These are phyloP conservation scores for Myopa testacea DNA, from an alignment of 2,888 invertebrate genomes.

Conservation along the genomic window DNA sequence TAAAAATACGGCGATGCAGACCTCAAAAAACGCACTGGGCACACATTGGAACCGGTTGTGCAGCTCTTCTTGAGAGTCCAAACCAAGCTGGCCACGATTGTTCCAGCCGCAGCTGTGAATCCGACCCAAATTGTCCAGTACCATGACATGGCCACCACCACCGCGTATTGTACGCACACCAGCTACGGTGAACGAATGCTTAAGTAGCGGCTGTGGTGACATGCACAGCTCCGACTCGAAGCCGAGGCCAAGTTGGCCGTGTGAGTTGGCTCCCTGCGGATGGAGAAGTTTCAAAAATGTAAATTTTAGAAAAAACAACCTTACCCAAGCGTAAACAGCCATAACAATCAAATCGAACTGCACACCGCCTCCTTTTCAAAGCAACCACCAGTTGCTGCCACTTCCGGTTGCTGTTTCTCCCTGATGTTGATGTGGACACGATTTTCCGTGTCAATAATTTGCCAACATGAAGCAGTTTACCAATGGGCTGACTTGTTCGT, in stretches of 20 bases:
- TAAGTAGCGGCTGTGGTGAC: conserved; percentile 69
- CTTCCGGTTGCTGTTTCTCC: conserved; percentile 29
- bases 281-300: conserved; percentile 46
- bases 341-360: conserved; percentile 49
- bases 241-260: conserved; percentile 82
- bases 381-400: conserved; percentile 37
- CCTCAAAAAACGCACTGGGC: conserved; percentile 70
- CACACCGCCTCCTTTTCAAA: conserved; percentile 17
- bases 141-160: conserved; percentile 82
- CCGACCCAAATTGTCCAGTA: conserved; percentile 76
- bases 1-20: conserved; percentile 24
- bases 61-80: conserved; percentile 58
- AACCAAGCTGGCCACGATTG: conserved; percentile 78
- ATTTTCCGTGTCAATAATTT: conserved; percentile 9
- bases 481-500: conserved; percentile 5
- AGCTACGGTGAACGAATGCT: conserved; percentile 61
- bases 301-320: conserved; percentile 39
- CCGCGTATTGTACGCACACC: conserved; percentile 76
- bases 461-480: no score
- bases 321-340: conserved; percentile 69
- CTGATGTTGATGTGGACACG: conserved; percentile 21
- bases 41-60: conserved; percentile 67
- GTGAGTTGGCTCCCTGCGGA: conserved; percentile 83
- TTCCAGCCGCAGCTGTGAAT: conserved; percentile 85
- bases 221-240: conserved; percentile 76